These are phyloP conservation scores for Caenorhabditis virilis DNA, from an alignment of 2,888 invertebrate genomes.

Conservation along the genomic window DNA sequence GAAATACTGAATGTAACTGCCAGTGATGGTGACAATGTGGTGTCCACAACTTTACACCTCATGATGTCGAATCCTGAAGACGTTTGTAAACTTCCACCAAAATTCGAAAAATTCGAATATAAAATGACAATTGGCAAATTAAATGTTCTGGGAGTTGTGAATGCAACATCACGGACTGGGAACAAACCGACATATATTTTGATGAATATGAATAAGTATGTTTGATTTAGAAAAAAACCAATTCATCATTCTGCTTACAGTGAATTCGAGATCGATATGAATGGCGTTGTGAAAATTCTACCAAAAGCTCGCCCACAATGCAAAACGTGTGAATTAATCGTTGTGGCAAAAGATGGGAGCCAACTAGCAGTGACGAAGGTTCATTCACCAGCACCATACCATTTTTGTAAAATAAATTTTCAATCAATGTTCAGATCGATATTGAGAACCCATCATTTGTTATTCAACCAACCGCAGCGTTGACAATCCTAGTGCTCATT, in stretches of 20 bases:
- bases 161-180: constrained; percentile 28
- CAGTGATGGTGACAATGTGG: constrained; percentile 43
- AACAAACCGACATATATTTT: constrained; percentile 34
- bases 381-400: too few species aligned
- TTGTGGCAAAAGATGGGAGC: constrained; percentile 50
- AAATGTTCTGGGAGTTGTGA: constrained; percentile 41
- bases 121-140: constrained; percentile 43
- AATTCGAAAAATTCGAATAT: constrained; percentile 46
- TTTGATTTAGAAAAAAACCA: too few species aligned
- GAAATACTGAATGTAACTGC: constrained; percentile 45
- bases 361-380: constrained; percentile 46
- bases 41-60: constrained; percentile 29
- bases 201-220: constrained; percentile 49
- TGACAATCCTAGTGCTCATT: constrained; percentile 42
- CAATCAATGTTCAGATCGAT: constrained; percentile 22
- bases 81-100: constrained; percentile 19
- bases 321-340: constrained; percentile 54
- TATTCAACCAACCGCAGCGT: constrained; percentile 25
- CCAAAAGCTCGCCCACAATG: constrained; percentile 43
- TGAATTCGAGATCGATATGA: constrained; percentile 37
- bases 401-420: not conserved
- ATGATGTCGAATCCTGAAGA: constrained; percentile 25
- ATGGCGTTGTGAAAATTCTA: constrained; percentile 40
- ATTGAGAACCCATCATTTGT: constrained; percentile 38
- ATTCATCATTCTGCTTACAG: too few species aligned